Conservation (phyloP, 1,140 invertebrate genomes). For the Tachypleus tridentatus region DNA sequence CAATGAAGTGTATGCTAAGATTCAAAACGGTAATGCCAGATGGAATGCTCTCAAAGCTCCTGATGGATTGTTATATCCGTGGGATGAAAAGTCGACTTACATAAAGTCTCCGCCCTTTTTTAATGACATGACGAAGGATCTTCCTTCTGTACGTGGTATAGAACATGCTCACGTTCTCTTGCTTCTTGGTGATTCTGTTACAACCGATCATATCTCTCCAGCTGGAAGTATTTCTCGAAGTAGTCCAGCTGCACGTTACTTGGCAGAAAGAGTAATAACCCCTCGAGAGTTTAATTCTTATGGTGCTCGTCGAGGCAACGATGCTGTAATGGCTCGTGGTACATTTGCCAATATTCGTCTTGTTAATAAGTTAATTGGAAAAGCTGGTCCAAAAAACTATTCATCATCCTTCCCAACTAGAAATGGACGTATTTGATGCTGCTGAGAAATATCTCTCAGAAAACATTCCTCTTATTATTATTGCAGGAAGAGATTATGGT, state of each 20-base stretch:
- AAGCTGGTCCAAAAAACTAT: constrained; percentile 76
- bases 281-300: constrained; percentile 96
- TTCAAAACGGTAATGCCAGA: constrained; percentile 58
- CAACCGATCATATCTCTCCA: constrained; percentile 97
- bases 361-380: constrained; percentile 77
- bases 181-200: constrained; percentile 86
- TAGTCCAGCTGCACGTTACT: constrained; percentile 81
- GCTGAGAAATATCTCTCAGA: constrained; percentile 67
- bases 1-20: constrained; percentile 82
- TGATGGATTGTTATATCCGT: constrained; percentile 73
- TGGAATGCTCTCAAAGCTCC: constrained; percentile 79
- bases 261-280: constrained; percentile 60
- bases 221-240: constrained; percentile 93
- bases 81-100: constrained; percentile 84
- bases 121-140: constrained; percentile 29
- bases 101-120: constrained; percentile 98
- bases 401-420: constrained; percentile 58
- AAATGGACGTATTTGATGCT: constrained; percentile 94
- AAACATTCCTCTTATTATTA: constrained; percentile 58
- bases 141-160: constrained; percentile 34
- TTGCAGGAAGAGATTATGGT: constrained; percentile 97
- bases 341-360: constrained; percentile 98
- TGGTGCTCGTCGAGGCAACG: constrained; percentile 89
- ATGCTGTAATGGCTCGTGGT: constrained; percentile 90
- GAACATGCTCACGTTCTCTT: constrained; percentile 62